Evolutionary conservation across 2,888 invertebrate species (phyloP), one percentile per base, ranked within the genome.

Genomic region (Cotesia congregata): DNA sequence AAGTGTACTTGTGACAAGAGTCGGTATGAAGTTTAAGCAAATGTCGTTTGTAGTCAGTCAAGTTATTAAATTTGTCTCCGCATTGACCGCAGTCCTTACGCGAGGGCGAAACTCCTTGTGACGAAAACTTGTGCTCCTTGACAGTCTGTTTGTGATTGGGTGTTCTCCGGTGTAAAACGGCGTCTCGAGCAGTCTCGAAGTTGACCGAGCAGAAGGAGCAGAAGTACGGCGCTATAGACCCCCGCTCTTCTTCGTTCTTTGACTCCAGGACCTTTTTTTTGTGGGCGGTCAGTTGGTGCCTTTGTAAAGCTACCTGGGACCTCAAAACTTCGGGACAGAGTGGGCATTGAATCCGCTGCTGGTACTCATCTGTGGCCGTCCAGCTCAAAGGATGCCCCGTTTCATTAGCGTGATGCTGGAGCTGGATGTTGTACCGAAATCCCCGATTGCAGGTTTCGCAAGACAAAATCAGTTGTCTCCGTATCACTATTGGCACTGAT

Each of bases 401-500:
- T 82, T 84, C 87, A 88, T 81, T 90, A 83, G 82, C 91, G 85
- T 95, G 95, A 9, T 91, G 88, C 71, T 94, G 92, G 50, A 96
- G 88, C 86, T 96, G 94, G 7, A 94, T 91, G 80, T 96, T 96
- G 85, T 94, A 94, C 15, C 93, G 91, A 86, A 97, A 97, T 60
- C 91, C 90, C 84, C 92, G 90, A 7, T 88, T 87, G 86, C 97
- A 97, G 20, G 92, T 92, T 1, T 89, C 89, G 86, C 97, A 97
- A 78, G 90, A 89, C 4, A 95, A 87, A 0, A 91, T 90, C 1
- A 91, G 91, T 77, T 93, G 93, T 84, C 94, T 94, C 79, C 94
- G 92, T 77, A 96, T 94, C 41, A 94, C 92, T 70, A 96, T 94
- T 1, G 96, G 96, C 85, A 96, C 94, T 0, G 95, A 95, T 83